A percentile compares a stretch with the other conserved stretches of the same genome.
Conservation (phyloP, 1,140 invertebrate genomes). For the Trichonephila clavipes region DNA sequence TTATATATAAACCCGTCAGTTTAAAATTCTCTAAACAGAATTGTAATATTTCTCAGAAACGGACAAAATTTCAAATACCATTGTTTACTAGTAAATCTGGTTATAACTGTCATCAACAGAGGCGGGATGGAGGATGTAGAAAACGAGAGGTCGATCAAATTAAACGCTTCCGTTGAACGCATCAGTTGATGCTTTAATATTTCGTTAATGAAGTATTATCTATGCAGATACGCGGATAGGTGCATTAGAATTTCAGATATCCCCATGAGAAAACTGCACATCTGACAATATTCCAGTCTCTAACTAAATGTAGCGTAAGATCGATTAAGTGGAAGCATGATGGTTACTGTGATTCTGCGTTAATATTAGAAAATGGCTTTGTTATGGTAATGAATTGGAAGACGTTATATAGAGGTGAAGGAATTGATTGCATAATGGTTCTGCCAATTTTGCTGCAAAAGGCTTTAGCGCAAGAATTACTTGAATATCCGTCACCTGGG, state of each 20-base stretch:
- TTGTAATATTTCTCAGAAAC: not conserved
- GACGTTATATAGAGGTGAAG: not conserved
- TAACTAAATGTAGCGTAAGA: not conserved
- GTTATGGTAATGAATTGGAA: constrained; percentile 6
- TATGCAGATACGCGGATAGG: not conserved
- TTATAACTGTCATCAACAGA: not conserved
- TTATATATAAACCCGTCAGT: too few relatives aligned
- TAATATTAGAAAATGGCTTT: not conserved
- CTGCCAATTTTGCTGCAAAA: not conserved
- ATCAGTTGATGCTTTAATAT: not conserved
- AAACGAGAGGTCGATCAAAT: not conserved
- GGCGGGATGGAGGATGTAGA: not conserved
- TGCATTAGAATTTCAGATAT: not conserved
- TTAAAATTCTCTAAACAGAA: too few relatives aligned
- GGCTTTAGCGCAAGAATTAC: not conserved
- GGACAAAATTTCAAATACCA: not conserved
- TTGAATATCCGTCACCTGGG: not conserved
- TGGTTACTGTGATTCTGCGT: not conserved
- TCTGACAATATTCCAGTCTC: not conserved
- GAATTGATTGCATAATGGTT: not conserved
- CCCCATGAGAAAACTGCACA: not conserved
- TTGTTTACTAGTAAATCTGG: not conserved
- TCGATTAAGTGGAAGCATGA: not conserved
- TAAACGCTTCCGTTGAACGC: not conserved
- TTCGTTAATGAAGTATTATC: not conserved